Base-by-base conservation (phyloP, 2,888 invertebrate genomes). In the Hecatera dysodea region DNA sequence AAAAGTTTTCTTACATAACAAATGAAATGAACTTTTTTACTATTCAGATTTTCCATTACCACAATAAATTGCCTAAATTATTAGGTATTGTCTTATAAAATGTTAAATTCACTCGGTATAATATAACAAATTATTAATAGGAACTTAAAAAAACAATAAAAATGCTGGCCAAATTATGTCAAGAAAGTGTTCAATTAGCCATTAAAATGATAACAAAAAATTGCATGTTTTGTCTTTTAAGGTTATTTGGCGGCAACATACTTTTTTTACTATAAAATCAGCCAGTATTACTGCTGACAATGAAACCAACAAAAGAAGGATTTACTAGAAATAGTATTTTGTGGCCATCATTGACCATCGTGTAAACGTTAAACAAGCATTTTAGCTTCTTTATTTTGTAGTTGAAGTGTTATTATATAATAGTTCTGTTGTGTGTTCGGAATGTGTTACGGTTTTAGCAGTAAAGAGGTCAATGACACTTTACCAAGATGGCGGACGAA, bases 361-460 rank as follows among this genome's bases (percentile, higher is more conserved):
- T 78, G 50, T 70, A 71, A 71, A 63, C 12, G 24, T 50, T 27
- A 36, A 57, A 62, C 11, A 42, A 1, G 19, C 27, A 36, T 52
- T 78, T 56, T 24, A 50, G 44, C 64, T 72, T 61, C 60, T 75
- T 57, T 48, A 65, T 42, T 63, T 59, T 42, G 69, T 48, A 70
- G 59, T 42, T 36, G 22, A 11, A 60, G 29, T 27, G 46, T 57
- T 75, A 60, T 79, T 75, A 78, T 63, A 80, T 55, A 52, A 60
- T 60, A 60, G 24, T 67, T 59, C 63, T 73, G 69, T 67, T 59
- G 66, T 73, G 69, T 67, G 71, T 57, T 64, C 82, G 72, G 57
- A 64, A 57, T 78, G 64, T 74, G 75, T 84, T 78, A 82, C 82
- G 81, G 73, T 81, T 75, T 69, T 74, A 82, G 80, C 73, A 70